Evolutionary conservation across 1,140 invertebrate genomes (phyloP), one percentile per base, ranked within the genome.

Genomic region (Neodiprion lecontei): DNA sequence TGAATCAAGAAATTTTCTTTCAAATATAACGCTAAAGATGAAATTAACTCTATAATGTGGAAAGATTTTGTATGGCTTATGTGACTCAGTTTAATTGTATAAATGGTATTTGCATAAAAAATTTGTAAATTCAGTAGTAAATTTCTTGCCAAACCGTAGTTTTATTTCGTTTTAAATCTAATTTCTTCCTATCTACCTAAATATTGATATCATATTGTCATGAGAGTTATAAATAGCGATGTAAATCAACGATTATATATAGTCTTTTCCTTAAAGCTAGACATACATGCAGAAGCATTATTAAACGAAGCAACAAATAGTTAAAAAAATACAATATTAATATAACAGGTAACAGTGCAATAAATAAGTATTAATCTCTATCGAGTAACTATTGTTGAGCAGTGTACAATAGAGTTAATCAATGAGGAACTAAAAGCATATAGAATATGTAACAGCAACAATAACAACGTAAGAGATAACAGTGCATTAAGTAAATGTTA

Each of bases 381-480:
- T 67, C 67, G 67, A 73, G 49, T 61, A 61, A 61, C n/a, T 61
- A 61, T 61, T 11, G 53, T 61, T 17, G 53, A 17, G 53, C 53
- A 61, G 53, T 17, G 53, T 61, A 77, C 40, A 69, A 28, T 47
- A 75, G 40, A 77, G 77, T 77, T 77, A 76, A 77, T 69, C 10
- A 74, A 72, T 69, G 72, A 73, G 72, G 40, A 73, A 72, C 65
- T 14, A 12, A 68, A 69, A 72, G 50, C 40, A 49, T 61, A 49
- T 72, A 61, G 9, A 69, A 76, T 69, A 73, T 70, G 61, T 74
- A 75, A 68, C 48, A 47, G 74, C 69, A 76, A 77, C 68, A 76
- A 79, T 76, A 69, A 79, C 47, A 74, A 74, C 72, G 78, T 74
- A 79, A 74, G 76, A 73, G 69, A 73, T 4, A 72, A 40, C 14